These are phyloP conservation scores for Hippocampus mohnikei DNA, from an alignment of 2,113 vertebrate species.

Conservation along the genomic window DNA sequence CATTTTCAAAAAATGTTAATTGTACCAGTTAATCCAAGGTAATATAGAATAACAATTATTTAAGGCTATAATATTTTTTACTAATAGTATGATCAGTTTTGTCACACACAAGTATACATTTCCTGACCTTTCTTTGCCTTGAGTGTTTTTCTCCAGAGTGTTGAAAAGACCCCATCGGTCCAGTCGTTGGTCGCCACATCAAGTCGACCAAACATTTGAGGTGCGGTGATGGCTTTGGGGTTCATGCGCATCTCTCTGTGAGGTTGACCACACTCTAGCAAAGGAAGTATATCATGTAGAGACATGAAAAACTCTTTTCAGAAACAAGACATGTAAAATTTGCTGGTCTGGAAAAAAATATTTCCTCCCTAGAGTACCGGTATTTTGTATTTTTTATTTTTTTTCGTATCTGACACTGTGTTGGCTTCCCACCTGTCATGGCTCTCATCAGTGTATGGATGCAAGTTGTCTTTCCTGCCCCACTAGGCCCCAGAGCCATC, in stretches of 20 bases:
- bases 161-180: conserved; percentile 97
- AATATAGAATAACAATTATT: neutral
- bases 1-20: neutral
- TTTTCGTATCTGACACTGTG: neutral
- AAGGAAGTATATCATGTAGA: neutral
- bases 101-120: neutral
- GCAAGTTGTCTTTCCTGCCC: conserved; percentile 89
- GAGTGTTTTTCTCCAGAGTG: conserved; percentile 93
- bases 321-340: neutral
- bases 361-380: neutral
- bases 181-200: conserved; percentile 96
- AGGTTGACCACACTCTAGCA: conserved; percentile 84
- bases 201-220: conserved; percentile 95
- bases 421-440: conserved; percentile 79
- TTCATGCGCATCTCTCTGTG: conserved; percentile 99
- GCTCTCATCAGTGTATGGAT: conserved; percentile 91
- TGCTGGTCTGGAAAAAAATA: neutral
- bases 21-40: neutral
- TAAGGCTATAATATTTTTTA: neutral
- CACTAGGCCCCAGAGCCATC: conserved; percentile 94
- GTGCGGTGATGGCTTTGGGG: conserved; percentile 94
- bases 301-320: neutral
- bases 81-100: neutral
- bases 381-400: neutral
- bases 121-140: conserved; percentile 87